These are phyloP conservation scores for Whitmania pigra DNA, from an alignment of 1,140 invertebrate species.

Conservation along the genomic window DNA sequence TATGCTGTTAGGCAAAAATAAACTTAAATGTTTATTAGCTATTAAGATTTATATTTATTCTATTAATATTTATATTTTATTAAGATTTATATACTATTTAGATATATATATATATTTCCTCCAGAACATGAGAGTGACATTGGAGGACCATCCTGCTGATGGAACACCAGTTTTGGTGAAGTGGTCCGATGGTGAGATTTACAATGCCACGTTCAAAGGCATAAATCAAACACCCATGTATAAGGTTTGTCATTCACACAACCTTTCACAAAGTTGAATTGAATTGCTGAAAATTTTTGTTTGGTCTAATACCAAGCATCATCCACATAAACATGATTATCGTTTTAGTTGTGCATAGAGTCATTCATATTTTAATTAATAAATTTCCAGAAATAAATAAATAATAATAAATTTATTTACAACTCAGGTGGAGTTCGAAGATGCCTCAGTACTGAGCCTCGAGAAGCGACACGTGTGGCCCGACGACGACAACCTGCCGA, in stretches of 20 bases:
- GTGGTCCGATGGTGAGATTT: slow-evolving; percentile 51
- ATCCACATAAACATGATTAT: too few relatives aligned
- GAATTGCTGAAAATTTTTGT: neutral
- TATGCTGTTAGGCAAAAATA: too few relatives aligned
- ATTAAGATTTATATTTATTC: too few relatives aligned
- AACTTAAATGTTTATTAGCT: too few relatives aligned
- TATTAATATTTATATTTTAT: too few relatives aligned
- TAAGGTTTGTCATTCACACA: slow-evolving; percentile 42
- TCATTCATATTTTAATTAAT: too few relatives aligned
- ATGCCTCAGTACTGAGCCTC: slow-evolving; percentile 34
- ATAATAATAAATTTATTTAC: too few relatives aligned
- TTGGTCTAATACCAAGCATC: neutral
- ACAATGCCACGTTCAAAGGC: slow-evolving; percentile 50
- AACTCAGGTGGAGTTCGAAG: slow-evolving; percentile 43
- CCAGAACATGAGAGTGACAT: too few relatives aligned
- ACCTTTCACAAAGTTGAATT: neutral
- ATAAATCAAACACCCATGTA: slow-evolving; percentile 46
- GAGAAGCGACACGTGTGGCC: slow-evolving; percentile 41
- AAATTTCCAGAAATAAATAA: too few relatives aligned
- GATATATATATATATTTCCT: too few relatives aligned
- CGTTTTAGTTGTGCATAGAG: too few relatives aligned
- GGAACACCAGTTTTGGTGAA: slow-evolving; percentile 46
- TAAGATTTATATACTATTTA: too few relatives aligned
- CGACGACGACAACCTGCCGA: slow-evolving; percentile 42
- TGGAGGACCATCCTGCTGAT: slow-evolving; percentile 39